A percentile compares a stretch with the other conserved stretches of the same genome.
These are phyloP conservation scores for Scaptomyza cyrtandrae DNA, from an alignment of 2,888 invertebrate genomes.

Conservation along the genomic window DNA sequence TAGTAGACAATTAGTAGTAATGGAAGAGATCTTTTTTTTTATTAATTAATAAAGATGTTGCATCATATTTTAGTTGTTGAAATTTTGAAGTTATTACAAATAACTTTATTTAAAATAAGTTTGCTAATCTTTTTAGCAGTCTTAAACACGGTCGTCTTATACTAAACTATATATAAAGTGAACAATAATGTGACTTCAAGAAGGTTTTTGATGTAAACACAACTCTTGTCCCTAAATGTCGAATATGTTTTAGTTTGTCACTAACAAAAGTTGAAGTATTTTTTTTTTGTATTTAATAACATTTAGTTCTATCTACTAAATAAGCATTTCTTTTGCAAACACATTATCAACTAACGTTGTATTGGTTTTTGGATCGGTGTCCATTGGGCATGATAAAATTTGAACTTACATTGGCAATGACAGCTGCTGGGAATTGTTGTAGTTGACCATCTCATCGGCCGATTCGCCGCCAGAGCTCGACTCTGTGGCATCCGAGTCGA, in stretches of 20 bases:
- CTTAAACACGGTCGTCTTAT: not conserved
- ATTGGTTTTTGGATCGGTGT: not conserved
- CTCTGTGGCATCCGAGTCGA: constrained; percentile 97
- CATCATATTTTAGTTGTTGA: too few species aligned
- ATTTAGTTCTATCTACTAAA: not conserved
- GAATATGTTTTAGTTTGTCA: not conserved
- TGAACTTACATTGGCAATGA: constrained; percentile 90
- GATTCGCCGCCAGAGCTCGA: constrained; percentile 97
- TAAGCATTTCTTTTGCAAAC: not conserved
- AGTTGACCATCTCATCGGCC: constrained; percentile 93
- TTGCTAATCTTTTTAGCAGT: not conserved
- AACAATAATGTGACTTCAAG: not conserved
- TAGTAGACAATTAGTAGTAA: too few species aligned
- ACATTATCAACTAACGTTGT: too few species aligned
- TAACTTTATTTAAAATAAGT: not conserved
- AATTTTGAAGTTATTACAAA: not conserved
- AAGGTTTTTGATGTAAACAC: not conserved
- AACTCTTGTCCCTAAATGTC: not conserved
- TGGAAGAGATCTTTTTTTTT: too few species aligned
- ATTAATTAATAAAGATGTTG: too few species aligned
- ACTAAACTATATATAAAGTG: not conserved
- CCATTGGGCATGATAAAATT: not conserved
- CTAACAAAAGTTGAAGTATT: not conserved
- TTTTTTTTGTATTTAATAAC: not conserved
- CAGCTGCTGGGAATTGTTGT: constrained; percentile 91